These are phyloP conservation scores for Aspidiotus rigidus DNA, from an alignment of 2,888 invertebrate genomes.

Conservation along the genomic window DNA sequence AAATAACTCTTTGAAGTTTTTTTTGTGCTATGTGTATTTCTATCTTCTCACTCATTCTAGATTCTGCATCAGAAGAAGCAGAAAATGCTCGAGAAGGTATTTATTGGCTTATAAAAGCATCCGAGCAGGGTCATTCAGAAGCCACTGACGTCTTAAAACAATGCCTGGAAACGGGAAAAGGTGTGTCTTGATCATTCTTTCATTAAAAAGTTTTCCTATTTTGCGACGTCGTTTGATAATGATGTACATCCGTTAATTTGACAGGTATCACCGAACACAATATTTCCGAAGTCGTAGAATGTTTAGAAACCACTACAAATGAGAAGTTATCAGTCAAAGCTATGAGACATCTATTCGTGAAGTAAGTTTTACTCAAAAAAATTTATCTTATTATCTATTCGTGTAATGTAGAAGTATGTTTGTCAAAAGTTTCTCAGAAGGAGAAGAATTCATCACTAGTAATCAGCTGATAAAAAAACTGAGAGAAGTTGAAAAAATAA, in stretches of 20 bases:
- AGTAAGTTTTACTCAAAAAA: constrained; percentile 45
- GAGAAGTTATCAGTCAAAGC: constrained; percentile 82
- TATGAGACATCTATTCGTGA: constrained; percentile 77
- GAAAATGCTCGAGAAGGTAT: constrained; percentile 74
- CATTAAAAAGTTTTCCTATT: constrained; percentile 2
- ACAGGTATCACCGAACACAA: constrained; percentile 63
- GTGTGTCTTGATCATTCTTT: constrained; percentile 35
- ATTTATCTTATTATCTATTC: neutral
- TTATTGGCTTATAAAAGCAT: constrained; percentile 86
- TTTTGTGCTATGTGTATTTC: constrained; percentile 26
- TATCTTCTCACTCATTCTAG: constrained; percentile 43
- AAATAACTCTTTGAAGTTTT: neutral
- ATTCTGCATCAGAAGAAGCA: constrained; percentile 57
- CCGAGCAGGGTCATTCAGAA: constrained; percentile 81
- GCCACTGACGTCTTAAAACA: constrained; percentile 69
- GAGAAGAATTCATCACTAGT: constrained; percentile 76
- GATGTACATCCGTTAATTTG: constrained; percentile 10
- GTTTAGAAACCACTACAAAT: constrained; percentile 71
- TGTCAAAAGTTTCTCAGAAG: constrained; percentile 63
- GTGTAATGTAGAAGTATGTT: constrained; percentile 1
- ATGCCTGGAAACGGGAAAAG: constrained; percentile 59
- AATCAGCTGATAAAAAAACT: constrained; percentile 51
- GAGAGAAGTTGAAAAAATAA: constrained; percentile 17
- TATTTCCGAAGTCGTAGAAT: constrained; percentile 63
- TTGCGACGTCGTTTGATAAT: neutral